Evolutionary conservation across 2,113 vertebrate species (phyloP).

Genomic region (Paratilapia polleni): DNA sequence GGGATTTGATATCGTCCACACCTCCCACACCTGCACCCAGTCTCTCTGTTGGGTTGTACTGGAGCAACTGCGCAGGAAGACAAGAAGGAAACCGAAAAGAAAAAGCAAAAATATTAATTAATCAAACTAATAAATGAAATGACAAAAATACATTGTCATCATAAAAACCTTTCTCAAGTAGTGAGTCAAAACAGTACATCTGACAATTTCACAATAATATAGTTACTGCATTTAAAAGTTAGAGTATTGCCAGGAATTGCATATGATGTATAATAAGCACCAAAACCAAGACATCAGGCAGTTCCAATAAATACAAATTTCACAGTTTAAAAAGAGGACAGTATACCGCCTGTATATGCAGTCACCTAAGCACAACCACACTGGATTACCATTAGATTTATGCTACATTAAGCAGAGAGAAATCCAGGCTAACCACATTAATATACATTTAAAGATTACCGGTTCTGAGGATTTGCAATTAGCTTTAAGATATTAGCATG

Average conservation of each 20-base stretch:
- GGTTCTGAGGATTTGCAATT: constrained; percentile 37
- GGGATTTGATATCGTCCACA: constrained; percentile 96
- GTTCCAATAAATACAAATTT: background rate
- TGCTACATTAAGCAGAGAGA: constrained; percentile 14
- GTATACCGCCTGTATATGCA: background rate
- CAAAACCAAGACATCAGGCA: background rate
- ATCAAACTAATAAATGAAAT: background rate
- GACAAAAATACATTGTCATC: background rate
- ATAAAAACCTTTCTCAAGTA: background rate
- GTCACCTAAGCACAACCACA: background rate
- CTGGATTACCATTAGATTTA: background rate
- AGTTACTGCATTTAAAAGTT: background rate
- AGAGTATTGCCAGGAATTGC: background rate
- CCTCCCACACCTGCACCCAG: constrained; percentile 93
- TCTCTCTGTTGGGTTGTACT: constrained; percentile 93
- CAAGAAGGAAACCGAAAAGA: constrained; percentile 11
- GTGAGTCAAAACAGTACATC: background rate
- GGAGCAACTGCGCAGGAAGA: constrained; percentile 87
- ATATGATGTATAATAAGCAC: background rate
- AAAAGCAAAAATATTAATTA: background rate
- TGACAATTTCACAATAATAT: background rate
- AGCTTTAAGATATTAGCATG: constrained; percentile 34
- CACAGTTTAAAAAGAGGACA: background rate
- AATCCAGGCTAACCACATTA: constrained; percentile 15
- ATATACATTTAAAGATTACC: constrained; percentile 38